These are phyloP conservation scores for Sebastes minor DNA, from an alignment of 2,797 vertebrate species.

Conservation along the genomic window DNA sequence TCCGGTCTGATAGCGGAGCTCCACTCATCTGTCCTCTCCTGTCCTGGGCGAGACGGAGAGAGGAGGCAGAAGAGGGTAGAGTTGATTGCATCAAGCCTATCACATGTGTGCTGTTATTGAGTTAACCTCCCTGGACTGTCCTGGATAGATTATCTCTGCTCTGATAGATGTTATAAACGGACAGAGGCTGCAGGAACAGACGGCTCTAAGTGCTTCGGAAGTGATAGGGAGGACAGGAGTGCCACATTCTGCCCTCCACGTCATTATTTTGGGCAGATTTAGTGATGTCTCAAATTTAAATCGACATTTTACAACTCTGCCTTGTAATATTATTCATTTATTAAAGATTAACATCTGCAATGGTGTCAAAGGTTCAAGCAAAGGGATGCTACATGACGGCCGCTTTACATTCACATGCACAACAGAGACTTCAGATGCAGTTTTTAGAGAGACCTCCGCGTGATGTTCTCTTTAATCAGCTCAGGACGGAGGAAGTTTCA, in stretches of 20 bases:
- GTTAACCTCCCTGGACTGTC: conserved; percentile 24
- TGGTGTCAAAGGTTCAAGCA: neutral
- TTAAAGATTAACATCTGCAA: neutral
- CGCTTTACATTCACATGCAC: neutral
- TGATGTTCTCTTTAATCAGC: conserved; percentile 6
- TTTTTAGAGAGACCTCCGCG: neutral
- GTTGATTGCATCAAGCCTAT: conserved; percentile 24
- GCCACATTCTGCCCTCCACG: neutral
- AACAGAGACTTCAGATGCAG: neutral
- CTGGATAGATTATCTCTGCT: conserved; percentile 20
- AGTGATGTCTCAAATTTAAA: neutral
- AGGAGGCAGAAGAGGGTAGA: neutral
- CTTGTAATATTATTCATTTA: neutral
- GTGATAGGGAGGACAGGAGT: neutral
- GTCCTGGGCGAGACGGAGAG: conserved; percentile 52
- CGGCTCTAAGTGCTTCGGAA: neutral
- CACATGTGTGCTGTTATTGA: conserved; percentile 19
- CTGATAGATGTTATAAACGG: conserved; percentile 15
- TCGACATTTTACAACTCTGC: neutral
- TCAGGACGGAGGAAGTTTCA: neutral
- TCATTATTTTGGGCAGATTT: neutral
- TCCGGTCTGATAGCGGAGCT: conserved; percentile 35
- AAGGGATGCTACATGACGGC: neutral
- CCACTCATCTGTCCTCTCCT: conserved; percentile 58
- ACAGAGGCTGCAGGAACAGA: conserved; percentile 6